Percentiles rank a stretch among this genome's conserved stretches.
Conservation (phyloP, 2,888 invertebrate species). For the Onchidella celtica region DNA sequence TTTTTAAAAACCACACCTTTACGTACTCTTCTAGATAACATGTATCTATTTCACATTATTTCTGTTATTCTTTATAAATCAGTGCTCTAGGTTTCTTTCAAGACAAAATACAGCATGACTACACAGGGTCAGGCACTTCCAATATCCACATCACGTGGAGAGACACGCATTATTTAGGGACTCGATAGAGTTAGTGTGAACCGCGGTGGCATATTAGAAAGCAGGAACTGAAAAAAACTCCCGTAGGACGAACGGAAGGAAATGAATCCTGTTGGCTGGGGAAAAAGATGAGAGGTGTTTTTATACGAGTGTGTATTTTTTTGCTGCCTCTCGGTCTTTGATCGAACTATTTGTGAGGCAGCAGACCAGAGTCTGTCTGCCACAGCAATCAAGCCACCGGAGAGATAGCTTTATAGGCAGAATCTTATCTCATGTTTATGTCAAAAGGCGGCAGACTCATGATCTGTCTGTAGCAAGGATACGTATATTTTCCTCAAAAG, state of each 20-base stretch:
- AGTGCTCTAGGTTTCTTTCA: no score
- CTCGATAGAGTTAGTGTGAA: conserved; percentile 13
- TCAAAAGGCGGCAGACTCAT: no score
- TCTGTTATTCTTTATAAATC: no score
- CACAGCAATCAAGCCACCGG: no score
- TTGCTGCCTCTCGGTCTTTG: background rate
- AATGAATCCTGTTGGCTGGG: conserved; percentile 33
- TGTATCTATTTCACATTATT: no score
- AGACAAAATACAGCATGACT: background rate
- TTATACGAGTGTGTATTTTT: no score
- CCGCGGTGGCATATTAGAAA: background rate
- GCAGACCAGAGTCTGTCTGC: background rate
- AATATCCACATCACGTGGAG: conserved; percentile 17
- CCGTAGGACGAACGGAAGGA: conserved; percentile 18
- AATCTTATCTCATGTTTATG: no score
- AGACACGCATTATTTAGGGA: conserved; percentile 35
- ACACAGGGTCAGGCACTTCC: background rate
- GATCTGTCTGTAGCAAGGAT: no score
- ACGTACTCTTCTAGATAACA: no score
- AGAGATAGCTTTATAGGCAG: no score
- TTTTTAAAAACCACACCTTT: no score
- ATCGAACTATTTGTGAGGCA: conserved; percentile 14
- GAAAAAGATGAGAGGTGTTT: background rate
- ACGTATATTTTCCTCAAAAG: no score
- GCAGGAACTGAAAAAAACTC: background rate